Conservation (phyloP, 2,113 vertebrate species). For the Syrmaticus mikado region DNA sequence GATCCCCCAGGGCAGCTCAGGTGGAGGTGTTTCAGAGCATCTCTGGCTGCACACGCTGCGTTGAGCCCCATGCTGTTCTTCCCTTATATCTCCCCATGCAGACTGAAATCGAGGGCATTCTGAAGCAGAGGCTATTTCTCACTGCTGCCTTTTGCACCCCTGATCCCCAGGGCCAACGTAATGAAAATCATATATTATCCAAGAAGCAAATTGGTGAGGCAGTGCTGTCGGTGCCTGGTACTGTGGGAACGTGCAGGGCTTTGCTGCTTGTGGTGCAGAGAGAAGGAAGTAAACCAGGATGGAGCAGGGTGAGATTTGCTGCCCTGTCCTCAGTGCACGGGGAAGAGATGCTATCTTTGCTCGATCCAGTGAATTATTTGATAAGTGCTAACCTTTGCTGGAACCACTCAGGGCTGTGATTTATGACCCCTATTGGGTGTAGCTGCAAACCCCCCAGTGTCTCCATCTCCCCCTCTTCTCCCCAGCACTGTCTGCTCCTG, state of each 20-base stretch:
- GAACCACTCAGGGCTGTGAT: neutral
- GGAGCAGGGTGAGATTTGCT: rapidly evolving
- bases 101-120: neutral
- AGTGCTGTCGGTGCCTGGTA: neutral
- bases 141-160: neutral
- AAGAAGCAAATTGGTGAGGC: rapidly evolving
- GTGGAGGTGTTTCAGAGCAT: neutral
- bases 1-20: neutral
- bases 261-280: neutral
- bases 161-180: neutral
- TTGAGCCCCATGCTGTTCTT: neutral
- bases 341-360: neutral
- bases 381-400: neutral
- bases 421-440: neutral
- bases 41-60: neutral
- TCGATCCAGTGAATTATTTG: too few species aligned
- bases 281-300: neutral
- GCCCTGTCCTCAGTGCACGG: rapidly evolving
- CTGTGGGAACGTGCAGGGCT: neutral
- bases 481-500: neutral
- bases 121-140: neutral
- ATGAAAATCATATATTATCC: neutral
- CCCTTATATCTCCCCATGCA: neutral
- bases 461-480: neutral
- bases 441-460: neutral